A percentile compares a stretch with the other conserved stretches of the same genome.
Evolutionary conservation across 37 sponge, comb jelly and placozoan species (phyloP).

Genomic region (Cladorhizidae sp.): DNA sequence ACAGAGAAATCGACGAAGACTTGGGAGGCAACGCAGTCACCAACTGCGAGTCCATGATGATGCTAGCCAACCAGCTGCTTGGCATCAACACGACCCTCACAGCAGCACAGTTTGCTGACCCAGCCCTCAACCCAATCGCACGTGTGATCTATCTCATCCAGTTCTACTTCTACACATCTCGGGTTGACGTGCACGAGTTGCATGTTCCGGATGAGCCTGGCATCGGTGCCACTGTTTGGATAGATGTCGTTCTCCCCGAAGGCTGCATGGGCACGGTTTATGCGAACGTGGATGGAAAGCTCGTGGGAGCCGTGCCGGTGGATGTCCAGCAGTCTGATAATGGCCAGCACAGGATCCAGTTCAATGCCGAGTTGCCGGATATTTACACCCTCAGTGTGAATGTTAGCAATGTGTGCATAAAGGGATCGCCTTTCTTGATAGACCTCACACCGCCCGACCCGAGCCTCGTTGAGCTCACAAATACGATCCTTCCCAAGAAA

Average conservation of each 20-base stretch:
- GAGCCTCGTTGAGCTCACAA: background rate
- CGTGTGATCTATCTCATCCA: conserved; percentile 87
- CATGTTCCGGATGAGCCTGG: conserved; percentile 39
- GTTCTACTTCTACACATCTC: conserved; percentile 37
- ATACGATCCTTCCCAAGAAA: conserved; percentile 34
- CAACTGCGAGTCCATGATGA: conserved; percentile 77
- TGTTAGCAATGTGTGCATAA: conserved; percentile 45
- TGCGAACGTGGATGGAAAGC: background rate
- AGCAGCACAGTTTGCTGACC: conserved; percentile 66
- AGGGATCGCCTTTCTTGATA: conserved; percentile 64
- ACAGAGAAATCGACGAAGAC: conserved; percentile 20
- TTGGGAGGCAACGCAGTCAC: conserved; percentile 25
- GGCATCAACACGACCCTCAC: conserved; percentile 61
- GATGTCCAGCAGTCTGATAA: background rate
- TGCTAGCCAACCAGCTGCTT: conserved; percentile 65
- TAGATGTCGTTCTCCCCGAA: conserved; percentile 19
- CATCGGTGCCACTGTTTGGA: conserved; percentile 10
- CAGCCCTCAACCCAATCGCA: conserved; percentile 69
- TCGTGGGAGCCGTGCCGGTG: conserved; percentile 24
- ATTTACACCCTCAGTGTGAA: conserved; percentile 37
- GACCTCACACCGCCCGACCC: conserved; percentile 15
- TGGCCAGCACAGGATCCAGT: conserved; percentile 9
- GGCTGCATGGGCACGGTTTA: background rate
- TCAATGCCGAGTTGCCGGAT: conserved; percentile 41
- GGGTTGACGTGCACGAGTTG: background rate